phyloP scores from a whole-genome alignment of 2,797 vertebrate genomes.

The Epinephelus malabaricus region DNA sequence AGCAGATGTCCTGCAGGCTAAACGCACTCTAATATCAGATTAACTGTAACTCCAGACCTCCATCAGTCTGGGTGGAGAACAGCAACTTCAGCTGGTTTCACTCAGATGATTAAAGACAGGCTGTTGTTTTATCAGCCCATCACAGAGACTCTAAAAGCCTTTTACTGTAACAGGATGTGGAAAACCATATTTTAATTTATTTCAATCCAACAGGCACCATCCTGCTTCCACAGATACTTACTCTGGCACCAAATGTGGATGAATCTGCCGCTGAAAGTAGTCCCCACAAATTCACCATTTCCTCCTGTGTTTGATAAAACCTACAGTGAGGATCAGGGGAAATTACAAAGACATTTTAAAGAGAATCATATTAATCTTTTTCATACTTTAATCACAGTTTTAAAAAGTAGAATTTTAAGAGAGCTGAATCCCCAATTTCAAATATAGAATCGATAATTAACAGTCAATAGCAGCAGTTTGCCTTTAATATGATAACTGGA shows the following conservation, averaged over 20 bases:
- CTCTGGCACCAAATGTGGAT: not conserved
- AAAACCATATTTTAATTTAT: not conserved
- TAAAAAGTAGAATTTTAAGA: too few relatives aligned
- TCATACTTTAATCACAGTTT: too few relatives aligned
- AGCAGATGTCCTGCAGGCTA: conserved; percentile 58
- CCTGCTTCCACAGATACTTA: not conserved
- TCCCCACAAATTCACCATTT: too few relatives aligned
- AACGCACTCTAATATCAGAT: conserved; percentile 48
- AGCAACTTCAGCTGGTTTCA: conserved; percentile 33
- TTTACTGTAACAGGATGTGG: conserved; percentile 2
- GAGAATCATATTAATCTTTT: too few relatives aligned
- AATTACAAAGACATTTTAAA: too few relatives aligned
- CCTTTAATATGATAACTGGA: too few relatives aligned
- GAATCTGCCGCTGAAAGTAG: too few relatives aligned
- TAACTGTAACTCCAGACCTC: conserved; percentile 26
- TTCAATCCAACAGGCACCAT: not conserved
- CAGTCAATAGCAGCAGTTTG: too few relatives aligned
- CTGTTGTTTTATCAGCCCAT: conserved; percentile 41
- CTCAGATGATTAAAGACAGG: conserved; percentile 12
- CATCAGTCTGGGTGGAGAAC: conserved; percentile 19
- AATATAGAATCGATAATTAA: too few relatives aligned
- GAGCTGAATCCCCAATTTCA: too few relatives aligned
- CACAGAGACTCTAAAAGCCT: conserved; percentile 2
- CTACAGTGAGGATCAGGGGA: too few relatives aligned
- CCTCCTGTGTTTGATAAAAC: too few relatives aligned